These are phyloP conservation scores for Cephus pygmeus DNA, from an alignment of 2,888 invertebrate genomes.

Conservation along the genomic window DNA sequence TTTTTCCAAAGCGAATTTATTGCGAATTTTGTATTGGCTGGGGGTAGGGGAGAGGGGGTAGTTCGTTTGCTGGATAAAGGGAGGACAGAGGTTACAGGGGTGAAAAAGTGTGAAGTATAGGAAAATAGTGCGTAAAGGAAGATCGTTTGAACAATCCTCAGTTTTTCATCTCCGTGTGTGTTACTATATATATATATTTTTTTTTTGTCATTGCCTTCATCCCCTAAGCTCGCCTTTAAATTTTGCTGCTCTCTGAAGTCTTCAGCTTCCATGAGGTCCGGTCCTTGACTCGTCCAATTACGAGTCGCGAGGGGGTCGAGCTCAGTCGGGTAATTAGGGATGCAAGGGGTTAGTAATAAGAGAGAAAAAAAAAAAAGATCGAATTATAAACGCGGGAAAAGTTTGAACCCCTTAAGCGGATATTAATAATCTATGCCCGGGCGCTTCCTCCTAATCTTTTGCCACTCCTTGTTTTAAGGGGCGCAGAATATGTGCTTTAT, in stretches of 20 bases:
- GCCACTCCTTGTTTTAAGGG: no score
- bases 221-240: no score
- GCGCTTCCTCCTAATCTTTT: no score
- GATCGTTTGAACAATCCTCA: no score
- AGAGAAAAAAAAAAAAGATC: background rate
- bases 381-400: background rate
- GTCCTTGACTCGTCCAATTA: background rate
- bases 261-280: no score
- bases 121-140: background rate
- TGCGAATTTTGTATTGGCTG: conserved; percentile 28
- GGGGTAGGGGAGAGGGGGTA: background rate
- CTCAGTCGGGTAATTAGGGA: background rate
- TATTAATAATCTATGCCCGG: conserved; percentile 1
- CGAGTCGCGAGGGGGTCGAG: background rate
- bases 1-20: conserved; percentile 35
- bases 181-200: no score
- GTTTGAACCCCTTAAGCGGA: background rate
- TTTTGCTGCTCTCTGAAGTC: no score
- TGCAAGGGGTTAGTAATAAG: background rate
- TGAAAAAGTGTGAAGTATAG: conserved; percentile 7
- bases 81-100: no score
- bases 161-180: no score
- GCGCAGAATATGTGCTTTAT: no score
- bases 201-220: no score
- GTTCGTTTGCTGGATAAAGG: no score